Evolutionary conservation across 1,140 invertebrate species (phyloP).

Genomic region (Zaprionus ornatus): DNA sequence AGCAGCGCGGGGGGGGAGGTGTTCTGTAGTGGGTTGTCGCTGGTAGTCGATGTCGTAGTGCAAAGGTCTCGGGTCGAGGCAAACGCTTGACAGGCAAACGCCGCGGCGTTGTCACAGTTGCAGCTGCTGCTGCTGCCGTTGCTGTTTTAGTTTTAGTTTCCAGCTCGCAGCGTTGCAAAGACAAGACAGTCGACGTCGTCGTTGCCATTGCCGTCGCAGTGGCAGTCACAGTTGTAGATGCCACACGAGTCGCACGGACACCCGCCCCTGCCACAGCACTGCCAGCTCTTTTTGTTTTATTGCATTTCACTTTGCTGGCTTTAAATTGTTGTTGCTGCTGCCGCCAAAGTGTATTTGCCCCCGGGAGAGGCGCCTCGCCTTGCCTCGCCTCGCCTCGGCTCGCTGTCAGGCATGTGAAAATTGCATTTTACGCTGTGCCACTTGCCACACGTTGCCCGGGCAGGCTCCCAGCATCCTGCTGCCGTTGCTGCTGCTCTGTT

Average conservation of each 20-base stretch:
- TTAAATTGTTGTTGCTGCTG: constrained; percentile 32
- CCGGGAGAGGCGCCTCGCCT: neutral
- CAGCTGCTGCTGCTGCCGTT: constrained; percentile 30
- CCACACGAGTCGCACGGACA: neutral
- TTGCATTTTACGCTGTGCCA: constrained; percentile 71
- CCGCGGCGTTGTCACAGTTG: constrained; percentile 60
- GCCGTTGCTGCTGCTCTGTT: constrained; percentile 41
- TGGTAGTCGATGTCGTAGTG: constrained; percentile 1
- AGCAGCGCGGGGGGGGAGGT: neutral
- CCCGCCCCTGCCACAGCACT: neutral
- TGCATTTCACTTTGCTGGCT: constrained; percentile 78
- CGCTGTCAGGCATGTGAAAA: constrained; percentile 61
- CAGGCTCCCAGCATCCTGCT: constrained; percentile 4
- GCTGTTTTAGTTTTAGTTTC: constrained; percentile 9
- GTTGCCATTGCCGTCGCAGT: constrained; percentile 13
- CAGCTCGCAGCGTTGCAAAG: constrained; percentile 45
- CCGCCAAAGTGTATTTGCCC: neutral
- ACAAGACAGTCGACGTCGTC: constrained; percentile 59
- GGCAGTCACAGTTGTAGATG: constrained; percentile 27
- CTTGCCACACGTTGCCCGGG: constrained; percentile 13
- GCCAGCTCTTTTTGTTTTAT: constrained; percentile 66
- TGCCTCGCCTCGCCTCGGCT: too few relatives aligned
- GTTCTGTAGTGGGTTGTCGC: neutral
- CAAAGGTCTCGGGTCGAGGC: constrained; percentile 33
- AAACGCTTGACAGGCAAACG: constrained; percentile 35